These are phyloP conservation scores for Tretioscincus oriximinensis DNA, from an alignment of 2,113 vertebrate species.

Conservation along the genomic window DNA sequence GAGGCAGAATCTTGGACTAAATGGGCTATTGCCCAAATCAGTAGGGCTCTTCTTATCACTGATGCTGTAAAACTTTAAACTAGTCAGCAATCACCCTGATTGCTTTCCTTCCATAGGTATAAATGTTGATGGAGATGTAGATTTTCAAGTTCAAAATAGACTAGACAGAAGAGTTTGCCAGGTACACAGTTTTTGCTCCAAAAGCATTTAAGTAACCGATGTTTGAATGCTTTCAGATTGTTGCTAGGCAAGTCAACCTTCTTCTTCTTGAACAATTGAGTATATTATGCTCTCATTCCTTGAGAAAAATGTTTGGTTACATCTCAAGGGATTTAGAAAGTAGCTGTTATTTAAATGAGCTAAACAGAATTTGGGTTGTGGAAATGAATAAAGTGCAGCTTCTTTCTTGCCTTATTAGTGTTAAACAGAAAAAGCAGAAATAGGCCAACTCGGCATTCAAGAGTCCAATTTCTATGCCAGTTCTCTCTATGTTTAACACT, in stretches of 20 bases:
- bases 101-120: too few relatives aligned
- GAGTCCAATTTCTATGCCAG: slow-evolving; percentile 59
- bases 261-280: neutral
- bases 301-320: slow-evolving; percentile 3
- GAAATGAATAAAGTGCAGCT: neutral
- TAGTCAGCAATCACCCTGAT: too few relatives aligned
- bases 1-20: too few relatives aligned
- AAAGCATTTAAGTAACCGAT: neutral
- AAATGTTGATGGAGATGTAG: too few relatives aligned
- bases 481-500: slow-evolving; percentile 59
- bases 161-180: neutral
- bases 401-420: slow-evolving; percentile 47
- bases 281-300: neutral
- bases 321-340: slow-evolving; percentile 34
- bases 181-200: neutral
- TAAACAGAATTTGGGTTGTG: slow-evolving; percentile 56
- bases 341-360: slow-evolving; percentile 60
- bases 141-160: neutral
- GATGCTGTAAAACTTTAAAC: too few relatives aligned
- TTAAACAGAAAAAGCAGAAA: slow-evolving; percentile 54
- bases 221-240: neutral
- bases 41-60: too few relatives aligned
- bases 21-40: too few relatives aligned
- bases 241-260: neutral
- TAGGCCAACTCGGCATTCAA: slow-evolving; percentile 57